These are phyloP conservation scores for Actenoides lindsayi DNA, from an alignment of 2,113 vertebrate genomes.

Conservation along the genomic window DNA sequence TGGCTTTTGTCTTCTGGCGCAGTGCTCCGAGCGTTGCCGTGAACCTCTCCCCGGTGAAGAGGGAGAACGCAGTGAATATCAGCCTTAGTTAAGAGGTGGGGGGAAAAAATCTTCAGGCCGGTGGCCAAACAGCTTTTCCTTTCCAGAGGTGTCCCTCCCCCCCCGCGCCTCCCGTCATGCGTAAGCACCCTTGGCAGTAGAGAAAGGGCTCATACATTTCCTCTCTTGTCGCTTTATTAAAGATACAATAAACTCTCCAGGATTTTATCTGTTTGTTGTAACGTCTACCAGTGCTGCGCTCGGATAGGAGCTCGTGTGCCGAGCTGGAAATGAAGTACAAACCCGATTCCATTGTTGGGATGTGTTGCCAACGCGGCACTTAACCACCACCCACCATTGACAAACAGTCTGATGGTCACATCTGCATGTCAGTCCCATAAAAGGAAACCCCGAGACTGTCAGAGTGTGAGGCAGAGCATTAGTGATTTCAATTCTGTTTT, in stretches of 20 bases:
- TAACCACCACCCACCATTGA: conserved; percentile 67
- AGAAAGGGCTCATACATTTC: not conserved
- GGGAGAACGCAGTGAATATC: accelerated
- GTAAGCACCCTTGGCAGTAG: not conserved
- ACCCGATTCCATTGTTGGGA: conserved; percentile 53
- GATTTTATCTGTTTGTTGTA: conserved; percentile 46
- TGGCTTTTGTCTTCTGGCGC: not conserved
- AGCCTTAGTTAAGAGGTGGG: not conserved
- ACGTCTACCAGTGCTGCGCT: not conserved
- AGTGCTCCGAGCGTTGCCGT: accelerated
- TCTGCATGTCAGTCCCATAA: conserved; percentile 75
- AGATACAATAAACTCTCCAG: conserved; percentile 16
- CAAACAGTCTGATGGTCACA: conserved; percentile 74
- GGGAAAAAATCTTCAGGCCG: not conserved
- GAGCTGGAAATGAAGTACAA: conserved; percentile 50
- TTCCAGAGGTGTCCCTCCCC: not conserved
- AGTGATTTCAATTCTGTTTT: conserved; percentile 86
- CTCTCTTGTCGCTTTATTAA: conserved; percentile 37
- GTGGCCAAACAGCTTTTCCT: not conserved
- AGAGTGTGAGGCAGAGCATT: conserved; percentile 81
- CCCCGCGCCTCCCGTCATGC: accelerated
- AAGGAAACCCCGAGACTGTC: conserved; percentile 72
- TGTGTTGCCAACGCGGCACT: conserved; percentile 43
- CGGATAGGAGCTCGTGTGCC: conserved; percentile 26
- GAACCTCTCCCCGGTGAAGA: not conserved